A percentile compares a stretch with the other conserved stretches of the same genome.
Conservation (phyloP, 2,113 vertebrate genomes). For the Smithornis capensis region DNA sequence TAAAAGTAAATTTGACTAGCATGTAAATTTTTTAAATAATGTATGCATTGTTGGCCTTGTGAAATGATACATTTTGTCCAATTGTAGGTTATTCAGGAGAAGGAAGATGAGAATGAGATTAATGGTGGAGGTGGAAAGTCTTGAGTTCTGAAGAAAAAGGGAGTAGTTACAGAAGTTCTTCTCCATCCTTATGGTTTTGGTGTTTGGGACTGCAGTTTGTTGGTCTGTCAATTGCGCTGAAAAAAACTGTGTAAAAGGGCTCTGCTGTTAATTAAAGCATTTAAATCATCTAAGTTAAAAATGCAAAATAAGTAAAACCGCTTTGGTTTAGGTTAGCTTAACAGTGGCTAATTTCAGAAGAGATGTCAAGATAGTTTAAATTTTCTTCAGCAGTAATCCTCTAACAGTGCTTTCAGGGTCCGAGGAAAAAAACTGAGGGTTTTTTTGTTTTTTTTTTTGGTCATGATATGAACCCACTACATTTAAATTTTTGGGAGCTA, state of each 20-base stretch:
- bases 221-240: neutral
- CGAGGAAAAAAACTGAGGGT: neutral
- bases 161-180: neutral
- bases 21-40: constrained; percentile 4
- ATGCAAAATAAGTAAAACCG: neutral
- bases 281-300: neutral
- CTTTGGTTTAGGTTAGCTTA: neutral
- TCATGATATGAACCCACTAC: neutral
- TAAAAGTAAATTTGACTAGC: constrained; percentile 40
- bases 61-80: neutral
- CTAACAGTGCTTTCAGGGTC: neutral
- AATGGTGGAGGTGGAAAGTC: neutral
- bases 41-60: neutral
- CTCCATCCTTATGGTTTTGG: neutral
- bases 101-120: neutral
- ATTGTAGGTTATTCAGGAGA: neutral
- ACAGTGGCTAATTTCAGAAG: neutral
- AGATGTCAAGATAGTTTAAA: neutral
- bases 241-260: neutral
- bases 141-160: neutral
- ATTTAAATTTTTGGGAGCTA: neutral
- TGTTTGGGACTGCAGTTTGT: neutral
- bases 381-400: neutral
- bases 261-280: neutral
- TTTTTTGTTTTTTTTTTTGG: neutral